Evolutionary conservation across 92 coral and sea anemone genomes (phyloP), one percentile per base, ranked within the genome.

Genomic region (Porites cylindrica): DNA sequence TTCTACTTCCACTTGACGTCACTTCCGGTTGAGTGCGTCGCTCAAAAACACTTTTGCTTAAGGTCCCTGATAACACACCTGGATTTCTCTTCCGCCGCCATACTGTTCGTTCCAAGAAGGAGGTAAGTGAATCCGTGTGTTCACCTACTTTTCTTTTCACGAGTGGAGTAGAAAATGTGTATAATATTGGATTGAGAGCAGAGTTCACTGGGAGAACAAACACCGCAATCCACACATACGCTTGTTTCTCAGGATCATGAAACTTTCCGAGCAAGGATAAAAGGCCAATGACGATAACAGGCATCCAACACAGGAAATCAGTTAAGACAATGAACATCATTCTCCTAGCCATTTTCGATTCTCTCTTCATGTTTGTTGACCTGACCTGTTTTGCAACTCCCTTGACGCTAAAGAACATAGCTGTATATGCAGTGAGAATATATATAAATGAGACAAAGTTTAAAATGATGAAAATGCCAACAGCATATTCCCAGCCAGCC

Each of bases 271-370:
- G 70, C 1, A 96, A n/a, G 1, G 99, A 86, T 53, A 96, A 66
- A 14, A 96, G 82, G 51, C 98, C 93, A 26, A 96, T 91, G 14
- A 96, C 72, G 80, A 96, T 96, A 6, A 96, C 99, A 17, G 99
- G 99, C 94, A 96, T 89, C 99, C 99, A 96, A 17, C 99, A 96
- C 70, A 88, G 74, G 66, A 96, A 93, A 66, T 96, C 99, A 10
- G 99, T 94, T 19, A 89, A 65, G 10, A 93, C 88, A 71, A 96
- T 94, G 62, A 94, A 94, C 11, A 90, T 77, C 96, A 96, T 89
- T 52, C 94, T 68, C 70, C 86, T 93, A 2, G 96, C 99, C 87
- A 94, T 90, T 11, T 92, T 85, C 7, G 98, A 88, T 51, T 94
- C 98, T 50, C 92, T 79, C 54, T 82, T 94, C 73, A 87, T 88